A percentile compares a stretch with the other conserved stretches of the same genome.
phyloP scores from a whole-genome alignment of 2,888 invertebrate genomes.

The Elmis aenea region DNA sequence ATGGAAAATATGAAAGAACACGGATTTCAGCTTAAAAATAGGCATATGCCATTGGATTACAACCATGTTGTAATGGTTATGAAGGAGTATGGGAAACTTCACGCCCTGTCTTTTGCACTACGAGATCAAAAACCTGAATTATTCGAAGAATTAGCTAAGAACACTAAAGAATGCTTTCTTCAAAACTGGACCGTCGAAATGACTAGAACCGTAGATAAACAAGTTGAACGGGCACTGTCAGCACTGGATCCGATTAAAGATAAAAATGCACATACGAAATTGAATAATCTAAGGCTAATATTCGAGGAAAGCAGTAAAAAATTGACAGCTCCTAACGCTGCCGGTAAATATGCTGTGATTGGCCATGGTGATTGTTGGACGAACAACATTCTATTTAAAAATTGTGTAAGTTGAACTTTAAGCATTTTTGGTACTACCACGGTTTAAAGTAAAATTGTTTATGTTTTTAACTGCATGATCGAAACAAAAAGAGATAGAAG shows the following conservation, averaged over 20 bases:
- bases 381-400: slow-evolving; percentile 28
- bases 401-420: slow-evolving; percentile 15
- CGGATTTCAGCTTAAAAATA: slow-evolving; percentile 15
- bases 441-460: no score
- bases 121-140: slow-evolving; percentile 23
- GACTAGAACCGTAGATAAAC: neutral
- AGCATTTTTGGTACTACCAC: no score
- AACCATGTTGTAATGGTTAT: slow-evolving; percentile 28
- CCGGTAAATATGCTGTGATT: slow-evolving; percentile 25
- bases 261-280: neutral
- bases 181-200: neutral
- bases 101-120: slow-evolving; percentile 31
- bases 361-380: slow-evolving; percentile 27
- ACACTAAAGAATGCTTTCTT: slow-evolving; percentile 18
- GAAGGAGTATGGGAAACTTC: slow-evolving; percentile 29
- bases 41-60: slow-evolving; percentile 25
- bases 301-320: no score
- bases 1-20: slow-evolving; percentile 28
- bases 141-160: slow-evolving; percentile 18
- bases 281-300: slow-evolving; percentile 11
- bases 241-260: neutral
- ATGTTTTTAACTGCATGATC: no score
- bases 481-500: no score
- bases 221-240: neutral
- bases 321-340: slow-evolving; percentile 10